These are phyloP conservation scores for Bathybates hornii DNA, from an alignment of 2,113 vertebrate genomes.

Conservation along the genomic window DNA sequence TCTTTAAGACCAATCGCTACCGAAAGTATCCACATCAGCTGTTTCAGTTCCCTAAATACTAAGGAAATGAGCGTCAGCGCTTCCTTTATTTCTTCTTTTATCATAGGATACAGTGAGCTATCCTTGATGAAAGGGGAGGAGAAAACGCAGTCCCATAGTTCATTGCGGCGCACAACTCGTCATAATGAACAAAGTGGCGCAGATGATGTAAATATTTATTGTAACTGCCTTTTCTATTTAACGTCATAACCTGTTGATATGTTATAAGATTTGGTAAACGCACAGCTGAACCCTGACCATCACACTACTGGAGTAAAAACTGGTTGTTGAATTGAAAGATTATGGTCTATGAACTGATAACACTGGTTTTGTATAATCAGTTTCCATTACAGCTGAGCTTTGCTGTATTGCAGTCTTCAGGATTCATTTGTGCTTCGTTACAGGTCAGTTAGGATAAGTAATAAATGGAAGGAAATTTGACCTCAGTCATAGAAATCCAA, in stretches of 20 bases:
- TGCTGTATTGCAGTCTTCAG: background rate
- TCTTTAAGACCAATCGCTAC: background rate
- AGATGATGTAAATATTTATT: background rate
- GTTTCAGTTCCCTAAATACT: background rate
- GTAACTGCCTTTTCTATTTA: background rate
- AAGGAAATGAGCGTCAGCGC: background rate
- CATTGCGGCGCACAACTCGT: background rate
- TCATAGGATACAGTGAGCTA: background rate
- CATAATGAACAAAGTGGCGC: background rate
- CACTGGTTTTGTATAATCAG: background rate
- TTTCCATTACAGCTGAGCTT: background rate
- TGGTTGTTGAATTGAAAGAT: background rate
- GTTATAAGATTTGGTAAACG: background rate
- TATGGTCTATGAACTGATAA: background rate
- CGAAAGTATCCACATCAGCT: background rate
- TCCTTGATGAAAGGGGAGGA: background rate
- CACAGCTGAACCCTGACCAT: background rate
- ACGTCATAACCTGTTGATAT: background rate
- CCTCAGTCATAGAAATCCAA: background rate
- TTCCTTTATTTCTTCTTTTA: background rate
- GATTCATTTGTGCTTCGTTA: background rate
- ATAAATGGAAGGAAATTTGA: background rate
- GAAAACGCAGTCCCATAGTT: background rate
- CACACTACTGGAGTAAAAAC: background rate
- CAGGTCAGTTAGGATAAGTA: background rate